Evolutionary conservation across 2,113 vertebrate species (phyloP), one percentile per base, ranked within the genome.

Genomic region (Nothobranchius kuhntae): DNA sequence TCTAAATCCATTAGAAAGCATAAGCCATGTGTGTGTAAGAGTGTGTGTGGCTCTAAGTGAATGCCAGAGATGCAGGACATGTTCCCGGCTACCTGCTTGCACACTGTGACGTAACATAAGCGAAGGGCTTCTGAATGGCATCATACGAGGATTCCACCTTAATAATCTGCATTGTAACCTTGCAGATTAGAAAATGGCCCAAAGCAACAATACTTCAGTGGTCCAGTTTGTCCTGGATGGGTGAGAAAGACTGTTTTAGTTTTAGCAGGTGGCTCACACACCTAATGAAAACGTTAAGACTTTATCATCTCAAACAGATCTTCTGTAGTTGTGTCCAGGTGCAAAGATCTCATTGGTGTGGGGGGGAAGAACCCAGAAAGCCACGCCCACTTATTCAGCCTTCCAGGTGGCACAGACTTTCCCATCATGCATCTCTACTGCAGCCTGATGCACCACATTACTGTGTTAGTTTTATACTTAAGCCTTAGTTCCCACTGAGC

Each of bases 71-170:
- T 21, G 0, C 10, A 36, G 68, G 61, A 60, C 15, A 3, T 47
- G 36, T 53, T 58, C 53, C 35, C 35, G 40, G 42, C 54, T 66
- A 8, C 17, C 65, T 38, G 30, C 61, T 45, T 54, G 53, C 58
- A 62, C 72, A 74, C 64, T 61, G 64, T 56, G 58, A 67, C 52
- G 21, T 26, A 21, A 46, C 12, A 45, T 44, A 40, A 44, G 17
- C 54, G 13, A 51, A 44, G 3, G 46, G 26, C 36, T 40, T 26
- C 6, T 12, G 50, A 12, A n/a, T 26, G 17, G n/a, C 9, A 24
- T 11, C 14, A 40, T 24, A 24, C 9, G 4, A 3, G 45, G 8
- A 36, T 3, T 0, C 14, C 10, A 10, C 12, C 11, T 3, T 40
- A 13, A 47, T 35, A 15, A 47, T 5, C 11, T 13, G 13, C 15